Base-by-base conservation (phyloP, 2,113 vertebrate genomes). In the Ceyx melanurus region DNA sequence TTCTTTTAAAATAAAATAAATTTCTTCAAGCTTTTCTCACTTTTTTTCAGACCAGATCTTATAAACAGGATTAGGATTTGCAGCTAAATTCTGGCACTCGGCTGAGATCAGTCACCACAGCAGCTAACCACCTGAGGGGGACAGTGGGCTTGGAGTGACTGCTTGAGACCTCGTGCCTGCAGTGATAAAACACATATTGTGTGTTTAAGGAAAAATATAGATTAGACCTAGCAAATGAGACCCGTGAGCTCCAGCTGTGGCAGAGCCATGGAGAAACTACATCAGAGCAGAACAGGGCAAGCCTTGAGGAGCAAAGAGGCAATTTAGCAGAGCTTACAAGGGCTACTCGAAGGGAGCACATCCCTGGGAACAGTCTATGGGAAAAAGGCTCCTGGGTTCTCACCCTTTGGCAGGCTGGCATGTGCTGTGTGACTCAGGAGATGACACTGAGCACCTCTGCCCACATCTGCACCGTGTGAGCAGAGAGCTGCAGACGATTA, bases 391-490 rank as follows among this genome's bases (percentile, higher is more conserved):
- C 20, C 45, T 9, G 56, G 51, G 51, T 17, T 80, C 60, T 29
- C 56, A n/a, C n/a, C 9, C 1, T 2, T 10, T 2, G 18, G 13
- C 3, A 31, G 31, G 13, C n/a, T 83, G 25, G 13, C 29, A 31
- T 6, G 1, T 11, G 40, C 50, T 22, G 10, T 33, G 26, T n/a
- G 23, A 15, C 20, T 9, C 21, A 16, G 45, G 45, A 33, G 46
- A 16, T 0, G 8, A 15, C 48, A 23, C 23, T 2, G 28, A 50
- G 58, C 54, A 51, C 54, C 31, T 43, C 64, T 53, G n/a, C 29
- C 70, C n/a, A 3, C 3, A 10, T 6, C 33, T 8, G 20, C 29
- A 6, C 1, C 6, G 19, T 8, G 20, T 3, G 46, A 60, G 12
- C 54, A 20, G 33, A 82, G 37, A 11, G 43, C 54, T 72, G 51